Evolutionary conservation across 2,888 invertebrate genomes (phyloP).

Genomic region (Dryadula phaetusa): DNA sequence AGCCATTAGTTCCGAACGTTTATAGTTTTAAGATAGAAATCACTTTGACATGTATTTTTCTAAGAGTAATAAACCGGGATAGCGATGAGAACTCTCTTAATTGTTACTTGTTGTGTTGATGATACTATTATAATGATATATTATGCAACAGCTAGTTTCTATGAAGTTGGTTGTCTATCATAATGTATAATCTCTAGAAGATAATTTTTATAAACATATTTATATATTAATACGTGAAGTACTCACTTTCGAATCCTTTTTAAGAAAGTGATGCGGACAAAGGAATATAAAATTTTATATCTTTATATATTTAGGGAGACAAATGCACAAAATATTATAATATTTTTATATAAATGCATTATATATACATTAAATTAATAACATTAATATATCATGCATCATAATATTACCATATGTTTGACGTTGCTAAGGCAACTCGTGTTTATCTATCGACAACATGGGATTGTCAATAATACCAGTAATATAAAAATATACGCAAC

Average conservation of each 20-base stretch:
- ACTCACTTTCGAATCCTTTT: too few relatives aligned
- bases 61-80: constrained; percentile 41
- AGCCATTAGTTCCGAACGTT: constrained; percentile 73
- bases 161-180: constrained; percentile 26
- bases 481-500: not conserved
- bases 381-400: too few relatives aligned
- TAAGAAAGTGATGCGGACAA: too few relatives aligned
- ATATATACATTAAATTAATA: too few relatives aligned
- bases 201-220: constrained; percentile 2
- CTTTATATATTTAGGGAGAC: too few relatives aligned
- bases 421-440: too few relatives aligned
- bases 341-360: constrained; percentile 3
- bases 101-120: constrained; percentile 39
- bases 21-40: constrained; percentile 68
- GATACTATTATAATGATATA: constrained; percentile 34
- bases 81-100: constrained; percentile 48
- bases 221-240: too few relatives aligned
- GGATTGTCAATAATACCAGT: too few relatives aligned
- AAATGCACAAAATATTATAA: too few relatives aligned
- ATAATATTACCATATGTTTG: too few relatives aligned
- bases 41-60: constrained; percentile 56
- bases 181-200: constrained; percentile 3
- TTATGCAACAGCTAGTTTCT: constrained; percentile 29
- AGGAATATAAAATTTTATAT: too few relatives aligned
- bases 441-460: too few relatives aligned